Evolutionary conservation across 1,140 invertebrate genomes (phyloP), one percentile per base, ranked within the genome.

Genomic region (Drosophila lowei): DNA sequence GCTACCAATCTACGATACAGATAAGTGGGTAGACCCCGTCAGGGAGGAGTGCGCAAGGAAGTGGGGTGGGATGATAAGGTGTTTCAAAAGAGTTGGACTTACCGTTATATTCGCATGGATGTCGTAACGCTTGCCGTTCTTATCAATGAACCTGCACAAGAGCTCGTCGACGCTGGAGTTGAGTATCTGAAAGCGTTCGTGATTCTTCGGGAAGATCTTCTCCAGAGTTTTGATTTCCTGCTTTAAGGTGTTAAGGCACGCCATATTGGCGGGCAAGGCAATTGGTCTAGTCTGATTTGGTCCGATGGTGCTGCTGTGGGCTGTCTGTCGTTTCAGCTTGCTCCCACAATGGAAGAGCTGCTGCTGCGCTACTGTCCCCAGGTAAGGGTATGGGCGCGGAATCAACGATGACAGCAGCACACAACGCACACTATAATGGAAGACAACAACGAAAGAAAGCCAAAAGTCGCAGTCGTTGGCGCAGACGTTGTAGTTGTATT

Each of bases 91-190:
- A 38, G 34, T 38, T 11, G 5, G 1, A 94, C 95, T 97, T 94
- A 98, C 97, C 92, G 98, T 99, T 92, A 99, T 99, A 93, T 99
- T 99, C 62, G 98, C 98, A 92, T 98, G 97, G 90, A 99, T 98
- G 92, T 97, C 97, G 92, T 98, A 98, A 93, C 97, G 96, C 92
- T 98, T 97, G 86, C 97, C 97, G 94, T 95, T 97, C 93, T 95
- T 96, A 91, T 96, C 96, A 92, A 99, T 95, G 93, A 99, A 99
- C 92, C 96, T 95, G 94, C 98, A 99, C 90, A 96, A 97, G 81
- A 99, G 94, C 93, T 99, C 98, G 93, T 99, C 98, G 84, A 99
- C 97, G 94, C 97, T 98, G 84, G 98, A 98, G 91, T 97, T 96
- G 92, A 98, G 95, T 93, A 98, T 97, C 94, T 98, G 97, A 95